Evolutionary conservation across 2,113 vertebrate genomes (phyloP).

Genomic region (Amazona guildingii): DNA sequence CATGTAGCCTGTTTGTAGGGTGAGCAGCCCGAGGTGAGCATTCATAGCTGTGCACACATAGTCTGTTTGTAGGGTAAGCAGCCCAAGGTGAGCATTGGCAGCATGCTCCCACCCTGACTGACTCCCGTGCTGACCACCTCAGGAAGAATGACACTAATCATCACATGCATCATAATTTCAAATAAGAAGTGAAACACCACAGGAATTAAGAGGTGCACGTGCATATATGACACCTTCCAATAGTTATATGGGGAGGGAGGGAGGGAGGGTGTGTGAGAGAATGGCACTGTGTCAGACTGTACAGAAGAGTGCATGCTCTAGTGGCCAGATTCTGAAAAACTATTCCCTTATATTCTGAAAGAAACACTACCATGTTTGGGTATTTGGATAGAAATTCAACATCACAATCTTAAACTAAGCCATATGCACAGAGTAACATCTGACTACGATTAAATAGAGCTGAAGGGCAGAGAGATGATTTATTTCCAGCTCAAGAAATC

Average conservation of each 20-base stretch:
- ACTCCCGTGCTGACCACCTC: no score
- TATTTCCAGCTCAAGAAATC: neutral
- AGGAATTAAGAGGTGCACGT: accelerated
- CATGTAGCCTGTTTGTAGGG: neutral
- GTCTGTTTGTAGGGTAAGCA: no score
- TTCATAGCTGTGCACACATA: no score
- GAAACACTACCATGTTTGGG: neutral
- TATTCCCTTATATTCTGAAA: neutral
- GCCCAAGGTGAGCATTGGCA: neutral
- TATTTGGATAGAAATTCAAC: neutral
- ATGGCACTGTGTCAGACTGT: neutral
- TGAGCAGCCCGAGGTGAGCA: neutral
- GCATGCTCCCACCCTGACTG: neutral
- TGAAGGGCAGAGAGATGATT: neutral
- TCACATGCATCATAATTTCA: neutral
- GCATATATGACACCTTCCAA: neutral
- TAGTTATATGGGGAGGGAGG: neutral
- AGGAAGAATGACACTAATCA: neutral
- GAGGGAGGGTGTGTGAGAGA: neutral
- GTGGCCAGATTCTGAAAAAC: neutral
- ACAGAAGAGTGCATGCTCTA: neutral
- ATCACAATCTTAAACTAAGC: neutral
- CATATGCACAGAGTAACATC: neutral
- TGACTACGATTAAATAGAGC: neutral
- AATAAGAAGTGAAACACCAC: neutral